A percentile compares a stretch with the other conserved stretches of the same genome.
Evolutionary conservation across 2,888 invertebrate species (phyloP).

Genomic region (Andricus quercusramuli): DNA sequence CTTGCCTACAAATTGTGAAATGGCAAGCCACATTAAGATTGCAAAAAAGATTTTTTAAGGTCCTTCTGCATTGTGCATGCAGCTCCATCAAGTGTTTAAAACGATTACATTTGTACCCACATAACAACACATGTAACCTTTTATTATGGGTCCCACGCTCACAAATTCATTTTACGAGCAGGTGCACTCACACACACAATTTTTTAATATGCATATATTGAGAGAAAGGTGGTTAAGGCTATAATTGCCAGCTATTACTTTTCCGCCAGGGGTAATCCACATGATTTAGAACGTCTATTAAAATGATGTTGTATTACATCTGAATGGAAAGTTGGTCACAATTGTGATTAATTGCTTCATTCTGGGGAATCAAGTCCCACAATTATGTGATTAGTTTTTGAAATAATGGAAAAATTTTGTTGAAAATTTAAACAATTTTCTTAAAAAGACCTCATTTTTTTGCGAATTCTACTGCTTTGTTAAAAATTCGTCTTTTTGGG

Average conservation of each 20-base stretch:
- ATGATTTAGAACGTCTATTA: slow-evolving; percentile 21
- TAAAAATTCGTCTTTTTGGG: no score
- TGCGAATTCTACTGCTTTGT: no score
- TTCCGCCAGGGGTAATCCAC: slow-evolving; percentile 13
- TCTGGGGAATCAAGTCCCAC: neutral
- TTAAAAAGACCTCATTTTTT: no score
- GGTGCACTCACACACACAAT: slow-evolving; percentile 21
- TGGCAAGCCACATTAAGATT: neutral
- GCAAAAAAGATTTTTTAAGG: neutral
- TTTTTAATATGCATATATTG: slow-evolving; percentile 27
- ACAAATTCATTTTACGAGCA: slow-evolving; percentile 32
- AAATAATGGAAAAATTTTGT: no score
- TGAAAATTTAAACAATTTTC: no score
- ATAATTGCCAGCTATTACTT: slow-evolving; percentile 31
- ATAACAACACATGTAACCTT: slow-evolving; percentile 24
- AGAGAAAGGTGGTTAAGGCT: slow-evolving; percentile 33
- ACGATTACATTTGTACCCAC: slow-evolving; percentile 1
- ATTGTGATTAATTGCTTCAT: neutral
- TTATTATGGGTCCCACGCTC: slow-evolving; percentile 30
- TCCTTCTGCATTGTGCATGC: no score
- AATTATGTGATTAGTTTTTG: neutral
- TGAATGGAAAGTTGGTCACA: slow-evolving; percentile 9
- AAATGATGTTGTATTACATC: slow-evolving; percentile 19
- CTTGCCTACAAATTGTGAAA: neutral
- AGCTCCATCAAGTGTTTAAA: neutral